Conservation (phyloP, 2,888 invertebrate species). For the Tinea pellionella region DNA sequence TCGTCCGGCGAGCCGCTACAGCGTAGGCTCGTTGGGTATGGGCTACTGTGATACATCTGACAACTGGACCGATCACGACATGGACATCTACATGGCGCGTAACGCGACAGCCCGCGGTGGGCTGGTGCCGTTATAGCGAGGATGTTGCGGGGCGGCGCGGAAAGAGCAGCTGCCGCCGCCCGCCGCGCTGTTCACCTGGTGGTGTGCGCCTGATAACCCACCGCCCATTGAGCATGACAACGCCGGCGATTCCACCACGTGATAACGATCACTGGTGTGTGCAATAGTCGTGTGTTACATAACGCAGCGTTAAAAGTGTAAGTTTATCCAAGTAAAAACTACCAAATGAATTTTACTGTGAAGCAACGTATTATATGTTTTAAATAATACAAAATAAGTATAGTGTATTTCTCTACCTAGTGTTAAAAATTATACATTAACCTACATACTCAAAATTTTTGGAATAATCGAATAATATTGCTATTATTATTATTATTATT, state of each 20-base stretch:
- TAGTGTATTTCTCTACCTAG: too few species aligned
- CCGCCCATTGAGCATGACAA: conserved; percentile 18
- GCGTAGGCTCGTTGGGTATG: conserved; percentile 84
- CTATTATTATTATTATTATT: background rate
- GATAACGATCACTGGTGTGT: conserved; percentile 10
- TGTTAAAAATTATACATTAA: too few species aligned
- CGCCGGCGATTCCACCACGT: conserved; percentile 15
- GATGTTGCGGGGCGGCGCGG: conserved; percentile 30
- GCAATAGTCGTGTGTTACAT: conserved; percentile 13
- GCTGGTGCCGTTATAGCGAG: conserved; percentile 81
- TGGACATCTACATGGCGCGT: conserved; percentile 94
- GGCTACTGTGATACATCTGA: conserved; percentile 91
- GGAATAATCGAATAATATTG: too few species aligned
- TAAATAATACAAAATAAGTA: background rate
- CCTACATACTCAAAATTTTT: too few species aligned
- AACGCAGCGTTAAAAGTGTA: background rate
- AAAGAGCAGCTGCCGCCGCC: conserved; percentile 27
- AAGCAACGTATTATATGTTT: background rate
- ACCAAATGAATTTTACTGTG: background rate
- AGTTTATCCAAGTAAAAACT: background rate
- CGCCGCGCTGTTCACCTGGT: conserved; percentile 31
- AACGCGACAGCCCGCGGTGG: conserved; percentile 89
- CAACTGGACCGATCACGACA: conserved; percentile 95
- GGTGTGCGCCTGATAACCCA: conserved; percentile 34
- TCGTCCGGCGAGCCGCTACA: conserved; percentile 82